These are phyloP conservation scores for Phaenicophaeus curvirostris DNA, from an alignment of 2,797 vertebrate genomes.

Conservation along the genomic window DNA sequence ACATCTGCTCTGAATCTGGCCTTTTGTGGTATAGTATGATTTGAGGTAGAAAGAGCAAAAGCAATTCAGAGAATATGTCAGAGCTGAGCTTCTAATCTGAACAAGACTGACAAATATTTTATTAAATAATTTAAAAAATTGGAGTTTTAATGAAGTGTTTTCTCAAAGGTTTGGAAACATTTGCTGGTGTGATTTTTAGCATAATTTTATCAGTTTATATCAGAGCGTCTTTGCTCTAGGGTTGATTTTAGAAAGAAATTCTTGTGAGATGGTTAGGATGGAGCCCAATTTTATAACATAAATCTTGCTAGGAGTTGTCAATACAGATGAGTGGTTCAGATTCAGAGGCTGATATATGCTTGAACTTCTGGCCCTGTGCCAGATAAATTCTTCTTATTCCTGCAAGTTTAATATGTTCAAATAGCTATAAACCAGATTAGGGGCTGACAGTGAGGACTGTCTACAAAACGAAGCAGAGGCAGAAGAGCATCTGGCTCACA, in stretches of 20 bases:
- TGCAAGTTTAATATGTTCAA: background rate
- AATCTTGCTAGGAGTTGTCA: background rate
- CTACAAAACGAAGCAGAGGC: background rate
- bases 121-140: background rate
- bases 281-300: background rate
- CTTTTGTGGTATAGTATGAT: background rate
- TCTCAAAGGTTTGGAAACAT: background rate
- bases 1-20: background rate
- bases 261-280: background rate
- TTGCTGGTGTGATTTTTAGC: background rate
- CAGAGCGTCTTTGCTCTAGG: background rate
- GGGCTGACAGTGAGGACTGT: background rate
- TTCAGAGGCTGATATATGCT: background rate
- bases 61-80: background rate
- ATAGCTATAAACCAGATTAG: background rate
- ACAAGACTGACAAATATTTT: background rate
- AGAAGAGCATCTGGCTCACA: rapidly evolving
- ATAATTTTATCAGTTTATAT: background rate
- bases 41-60: background rate
- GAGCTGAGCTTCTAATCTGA: background rate
- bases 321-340: background rate
- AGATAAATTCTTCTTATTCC: background rate
- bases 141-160: background rate
- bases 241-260: background rate
- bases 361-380: background rate